Base-by-base conservation (phyloP, 2,888 invertebrate species). In the Dysmachus trigonus region DNA sequence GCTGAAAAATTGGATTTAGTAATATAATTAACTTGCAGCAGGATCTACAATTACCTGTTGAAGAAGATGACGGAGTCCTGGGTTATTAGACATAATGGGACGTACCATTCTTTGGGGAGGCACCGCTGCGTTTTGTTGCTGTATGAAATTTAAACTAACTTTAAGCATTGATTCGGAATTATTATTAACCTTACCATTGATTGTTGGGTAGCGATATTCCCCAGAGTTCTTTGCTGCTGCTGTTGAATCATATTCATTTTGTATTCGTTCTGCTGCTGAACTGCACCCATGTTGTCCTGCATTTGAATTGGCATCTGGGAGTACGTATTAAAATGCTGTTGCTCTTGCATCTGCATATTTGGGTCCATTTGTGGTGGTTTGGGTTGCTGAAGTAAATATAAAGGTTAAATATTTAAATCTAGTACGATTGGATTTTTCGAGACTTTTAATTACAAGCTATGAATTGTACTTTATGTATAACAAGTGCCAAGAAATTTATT, bases 31-130 rank as follows among this genome's bases (percentile, higher is more conserved):
- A 31, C 35, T 35, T 77, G 62, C 13, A 85, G n/a, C 0, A 33
- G 51, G 6, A 71, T 1, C 30, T 18, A 10, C 13, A 18, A 8
- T 71, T 74, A 86, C 86, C 86, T 96, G 96, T 90, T 97, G 97
- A 85, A 97, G 91, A 71, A 97, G 93, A 91, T 97, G 96, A 15
- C 96, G 92, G 13, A 97, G 93, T 0, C 97, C 97, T 0, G 97
- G 96, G 93, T 96, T 97, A 90, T 95, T 95, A 18, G 95, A 93
- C 92, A 95, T 94, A 73, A 93, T 93, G n/a, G 96, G 96, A 22
- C 96, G 93, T 93, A 96, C 95, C 93, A 95, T 94, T 90, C 95
- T 93, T 89, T 96, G 95, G 53, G 94, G 92, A 86, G 92, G 93
- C 85, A 85, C 85, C n/a, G 83, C 22, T 53, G 83, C 83, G 10